phyloP scores from a whole-genome alignment of 2,113 vertebrate species.

The Heterochromis multidens region DNA sequence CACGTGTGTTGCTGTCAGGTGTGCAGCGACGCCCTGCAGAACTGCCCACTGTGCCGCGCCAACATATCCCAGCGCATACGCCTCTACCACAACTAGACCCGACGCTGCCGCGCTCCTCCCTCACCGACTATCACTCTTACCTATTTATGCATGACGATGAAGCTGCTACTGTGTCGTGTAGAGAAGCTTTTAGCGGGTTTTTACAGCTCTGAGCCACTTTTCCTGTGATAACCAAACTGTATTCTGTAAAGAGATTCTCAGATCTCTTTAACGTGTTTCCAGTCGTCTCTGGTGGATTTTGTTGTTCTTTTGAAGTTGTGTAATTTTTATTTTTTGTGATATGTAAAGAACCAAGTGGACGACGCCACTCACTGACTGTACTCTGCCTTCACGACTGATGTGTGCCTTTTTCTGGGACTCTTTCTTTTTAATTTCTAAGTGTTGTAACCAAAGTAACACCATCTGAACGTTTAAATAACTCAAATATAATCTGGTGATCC shows the following conservation, averaged over 20 bases:
- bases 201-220: conserved; percentile 13
- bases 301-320: neutral
- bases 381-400: conserved; percentile 3
- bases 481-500: neutral
- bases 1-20: conserved; percentile 91
- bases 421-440: neutral
- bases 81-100: conserved; percentile 78
- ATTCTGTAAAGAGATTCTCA: neutral
- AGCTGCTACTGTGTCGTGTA: neutral
- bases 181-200: neutral
- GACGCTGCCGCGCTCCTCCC: fast-evolving
- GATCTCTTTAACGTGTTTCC: neutral
- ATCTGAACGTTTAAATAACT: neutral
- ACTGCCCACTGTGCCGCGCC: conserved; percentile 88
- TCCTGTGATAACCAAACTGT: conserved; percentile 1
- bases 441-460: neutral
- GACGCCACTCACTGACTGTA: neutral
- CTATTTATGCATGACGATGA: conserved; percentile 32
- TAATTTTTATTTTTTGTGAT: neutral
- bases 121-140: neutral
- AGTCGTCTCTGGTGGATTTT: neutral
- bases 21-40: conserved; percentile 80
- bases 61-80: conserved; percentile 81
- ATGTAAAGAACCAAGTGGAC: neutral
- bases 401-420: conserved; percentile 44